These are phyloP conservation scores for Enteromius argenteus DNA, from an alignment of 2,797 vertebrate genomes.

Conservation along the genomic window DNA sequence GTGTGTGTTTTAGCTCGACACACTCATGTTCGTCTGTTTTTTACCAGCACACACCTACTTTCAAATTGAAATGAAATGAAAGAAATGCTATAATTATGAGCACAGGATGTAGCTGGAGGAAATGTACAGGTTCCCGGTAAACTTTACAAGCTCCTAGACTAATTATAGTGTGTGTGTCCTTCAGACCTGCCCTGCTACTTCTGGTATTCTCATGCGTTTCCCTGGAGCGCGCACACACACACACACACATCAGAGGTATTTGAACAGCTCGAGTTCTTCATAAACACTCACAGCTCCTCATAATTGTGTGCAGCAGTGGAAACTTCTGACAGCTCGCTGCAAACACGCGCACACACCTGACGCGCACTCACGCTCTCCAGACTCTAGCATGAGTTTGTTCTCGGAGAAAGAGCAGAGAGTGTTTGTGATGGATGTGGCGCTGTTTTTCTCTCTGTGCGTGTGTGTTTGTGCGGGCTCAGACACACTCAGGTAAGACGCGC, in stretches of 20 bases:
- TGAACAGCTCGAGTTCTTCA: neutral
- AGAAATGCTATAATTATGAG: slow-evolving; percentile 43
- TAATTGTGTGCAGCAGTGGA: neutral
- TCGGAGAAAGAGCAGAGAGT: neutral
- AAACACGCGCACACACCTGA: slow-evolving; percentile 12
- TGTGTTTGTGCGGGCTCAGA: neutral
- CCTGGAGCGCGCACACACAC: neutral
- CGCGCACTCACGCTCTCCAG: neutral
- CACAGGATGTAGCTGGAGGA: slow-evolving; percentile 43
- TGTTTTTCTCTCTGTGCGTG: neutral
- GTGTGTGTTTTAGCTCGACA: neutral
- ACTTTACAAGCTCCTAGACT: slow-evolving; percentile 38
- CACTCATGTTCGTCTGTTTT: neutral
- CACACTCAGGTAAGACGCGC: slow-evolving; percentile 29
- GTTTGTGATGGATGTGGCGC: slow-evolving; percentile 2
- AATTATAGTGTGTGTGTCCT: slow-evolving; percentile 44
- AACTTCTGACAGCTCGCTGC: neutral
- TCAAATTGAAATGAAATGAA: slow-evolving; percentile 18
- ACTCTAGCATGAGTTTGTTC: too few relatives aligned
- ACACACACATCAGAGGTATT: neutral
- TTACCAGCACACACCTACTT: neutral
- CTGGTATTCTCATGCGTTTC: slow-evolving; percentile 26
- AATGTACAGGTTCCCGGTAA: slow-evolving; percentile 29
- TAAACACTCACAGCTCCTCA: slow-evolving; percentile 14
- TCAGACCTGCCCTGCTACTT: neutral